Percentiles rank a stretch among this genome's conserved stretches.
phyloP scores from a whole-genome alignment of 2,797 vertebrate species.

The Phoeniculus purpureus region DNA sequence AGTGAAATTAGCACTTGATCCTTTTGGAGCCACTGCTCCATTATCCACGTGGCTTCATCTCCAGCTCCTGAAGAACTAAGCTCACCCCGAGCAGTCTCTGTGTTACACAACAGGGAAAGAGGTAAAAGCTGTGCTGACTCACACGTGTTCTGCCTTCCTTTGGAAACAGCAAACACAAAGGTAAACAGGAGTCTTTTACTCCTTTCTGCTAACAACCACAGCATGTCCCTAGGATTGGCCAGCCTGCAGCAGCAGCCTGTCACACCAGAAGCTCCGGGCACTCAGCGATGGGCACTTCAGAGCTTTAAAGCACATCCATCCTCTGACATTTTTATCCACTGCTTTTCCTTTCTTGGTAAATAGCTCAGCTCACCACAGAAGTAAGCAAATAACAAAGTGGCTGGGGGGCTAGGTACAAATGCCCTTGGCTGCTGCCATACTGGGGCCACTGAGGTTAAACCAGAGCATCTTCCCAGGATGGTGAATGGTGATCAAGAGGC shows the following conservation, averaged over 20 bases:
- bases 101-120: neutral
- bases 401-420: neutral
- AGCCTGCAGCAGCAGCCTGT: neutral
- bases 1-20: neutral
- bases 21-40: neutral
- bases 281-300: neutral
- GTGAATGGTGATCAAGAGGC: neutral
- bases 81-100: neutral
- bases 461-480: neutral
- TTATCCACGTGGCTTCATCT: neutral
- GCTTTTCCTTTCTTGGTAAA: neutral
- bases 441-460: neutral
- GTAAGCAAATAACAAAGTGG: neutral
- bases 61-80: neutral
- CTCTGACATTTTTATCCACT: neutral
- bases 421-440: fast-evolving
- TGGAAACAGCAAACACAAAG: neutral
- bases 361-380: neutral
- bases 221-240: neutral
- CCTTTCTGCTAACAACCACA: neutral
- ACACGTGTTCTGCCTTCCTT: neutral
- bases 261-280: neutral
- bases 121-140: constrained; percentile 20
- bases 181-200: neutral
- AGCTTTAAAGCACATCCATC: neutral